Base-by-base conservation (phyloP, 2,888 invertebrate species). In the Mamestra brassicae region DNA sequence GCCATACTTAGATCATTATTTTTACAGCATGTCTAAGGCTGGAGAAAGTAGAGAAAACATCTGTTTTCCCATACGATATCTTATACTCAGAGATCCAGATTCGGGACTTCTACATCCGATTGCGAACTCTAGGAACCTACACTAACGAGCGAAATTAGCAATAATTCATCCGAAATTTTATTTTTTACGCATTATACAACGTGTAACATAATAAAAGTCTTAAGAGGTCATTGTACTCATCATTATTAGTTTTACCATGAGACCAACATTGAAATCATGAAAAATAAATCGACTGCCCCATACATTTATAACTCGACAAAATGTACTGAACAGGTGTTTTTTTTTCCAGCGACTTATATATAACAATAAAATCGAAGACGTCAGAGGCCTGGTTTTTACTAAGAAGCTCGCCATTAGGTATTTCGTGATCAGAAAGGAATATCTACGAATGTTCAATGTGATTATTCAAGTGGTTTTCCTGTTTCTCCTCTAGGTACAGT, bases 401-500 rank as follows among this genome's bases (percentile, higher is more conserved):
- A 42, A 50, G 75, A 75, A 57, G 4, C 75, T n/a, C 47, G 42
- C n/a, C 47, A 57, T 10, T 17, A 64, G 36, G 52, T 54, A 57
- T 50, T 57, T 50, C 55, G 76, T 62, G 50, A 57, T 36, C 11
- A 50, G 42, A 42, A 64, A 63, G 42, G 11, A 74, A 42, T 50
- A 54, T 13, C 45, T 45, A 52, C 52, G 17, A 55, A 3, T 38
- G 7, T 15, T 50, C 42, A 10, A 42, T 50, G 8, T 34, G 34
- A 75, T 26, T 50, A 55, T 50, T 62, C 34, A 50, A 63, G 38
- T 42, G 34, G 50, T 75, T 74, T 74, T 63, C 76, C 74, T 75
- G 76, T 57, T 50, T n/a, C 38, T 15, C 7, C n/a, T 42, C 6
- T 71, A 70, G 3, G 34, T 50, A 55, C 0, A 0, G 26, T n/a